phyloP scores from a whole-genome alignment of 2,888 invertebrate genomes.

The Lacanobia wlatinum region DNA sequence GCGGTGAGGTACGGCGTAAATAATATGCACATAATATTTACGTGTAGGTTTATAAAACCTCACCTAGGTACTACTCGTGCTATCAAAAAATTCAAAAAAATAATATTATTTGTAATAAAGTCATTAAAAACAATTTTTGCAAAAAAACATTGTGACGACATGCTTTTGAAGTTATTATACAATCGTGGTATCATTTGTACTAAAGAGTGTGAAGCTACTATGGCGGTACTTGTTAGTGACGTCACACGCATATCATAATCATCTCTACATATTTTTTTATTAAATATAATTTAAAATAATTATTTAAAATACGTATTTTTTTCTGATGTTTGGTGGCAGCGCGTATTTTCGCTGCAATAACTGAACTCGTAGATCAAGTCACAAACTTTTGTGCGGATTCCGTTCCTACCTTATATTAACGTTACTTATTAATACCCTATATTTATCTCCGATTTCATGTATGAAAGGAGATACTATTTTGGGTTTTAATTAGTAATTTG shows the following conservation, averaged over 20 bases:
- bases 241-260: too few species aligned
- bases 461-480: constrained; percentile 1
- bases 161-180: too few species aligned
- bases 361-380: not conserved
- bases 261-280: too few species aligned
- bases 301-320: too few species aligned
- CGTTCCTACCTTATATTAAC: too few species aligned
- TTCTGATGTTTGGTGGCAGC: not conserved
- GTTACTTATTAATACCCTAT: not conserved
- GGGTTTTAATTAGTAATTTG: not conserved
- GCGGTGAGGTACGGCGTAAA: not conserved
- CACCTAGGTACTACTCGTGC: not conserved
- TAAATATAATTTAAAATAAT: too few species aligned
- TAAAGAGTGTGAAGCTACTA: too few species aligned
- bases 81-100: not conserved
- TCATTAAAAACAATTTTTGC: too few species aligned
- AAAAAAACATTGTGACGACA: too few species aligned
- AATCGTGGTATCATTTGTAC: too few species aligned
- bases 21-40: constrained; percentile 13
- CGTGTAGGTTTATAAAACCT: constrained; percentile 7
- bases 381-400: not conserved
- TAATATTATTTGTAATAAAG: too few species aligned
- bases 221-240: too few species aligned
- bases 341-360: not conserved
- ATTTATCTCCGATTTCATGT: not conserved